phyloP scores from a whole-genome alignment of 2,797 vertebrate genomes.

The Hyperoplus lanceolatus region DNA sequence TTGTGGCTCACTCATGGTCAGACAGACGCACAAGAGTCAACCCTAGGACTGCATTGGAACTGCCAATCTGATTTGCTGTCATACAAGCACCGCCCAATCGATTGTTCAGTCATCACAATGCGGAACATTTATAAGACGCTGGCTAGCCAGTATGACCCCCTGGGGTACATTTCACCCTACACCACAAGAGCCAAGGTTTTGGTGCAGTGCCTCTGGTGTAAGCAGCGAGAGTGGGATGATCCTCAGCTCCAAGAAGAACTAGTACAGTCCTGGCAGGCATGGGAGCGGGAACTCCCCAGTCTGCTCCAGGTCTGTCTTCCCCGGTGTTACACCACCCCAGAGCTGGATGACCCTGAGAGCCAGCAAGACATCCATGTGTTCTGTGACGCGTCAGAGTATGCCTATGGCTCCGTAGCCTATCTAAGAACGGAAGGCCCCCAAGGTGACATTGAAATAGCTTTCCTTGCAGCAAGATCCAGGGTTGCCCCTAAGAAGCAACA shows the following conservation, averaged over 20 bases:
- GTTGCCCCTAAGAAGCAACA: too few species aligned
- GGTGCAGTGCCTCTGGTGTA: constrained; percentile 26
- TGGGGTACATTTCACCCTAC: constrained; percentile 36
- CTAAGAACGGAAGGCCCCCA: neutral
- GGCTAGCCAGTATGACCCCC: constrained; percentile 27
- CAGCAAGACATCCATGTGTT: constrained; percentile 24
- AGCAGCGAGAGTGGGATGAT: constrained; percentile 40
- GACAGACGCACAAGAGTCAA: too few species aligned
- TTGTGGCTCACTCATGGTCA: too few species aligned
- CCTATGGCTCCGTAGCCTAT: constrained; percentile 3
- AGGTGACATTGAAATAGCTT: too few species aligned
- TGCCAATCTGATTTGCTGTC: too few species aligned
- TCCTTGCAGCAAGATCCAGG: too few species aligned
- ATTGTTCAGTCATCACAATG: neutral
- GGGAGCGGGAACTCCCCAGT: constrained; percentile 25
- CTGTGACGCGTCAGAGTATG: constrained; percentile 22
- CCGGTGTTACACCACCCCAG: constrained; percentile 10
- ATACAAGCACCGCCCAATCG: too few species aligned
- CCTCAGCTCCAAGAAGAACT: constrained; percentile 11
- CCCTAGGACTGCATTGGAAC: too few species aligned
- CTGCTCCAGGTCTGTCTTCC: constrained; percentile 14
- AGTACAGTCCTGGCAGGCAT: constrained; percentile 8
- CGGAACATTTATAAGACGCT: constrained; percentile 16
- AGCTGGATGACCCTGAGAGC: neutral
- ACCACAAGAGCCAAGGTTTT: constrained; percentile 25